Conservation (phyloP, 2,888 invertebrate species). For the Drosophila robusta region DNA sequence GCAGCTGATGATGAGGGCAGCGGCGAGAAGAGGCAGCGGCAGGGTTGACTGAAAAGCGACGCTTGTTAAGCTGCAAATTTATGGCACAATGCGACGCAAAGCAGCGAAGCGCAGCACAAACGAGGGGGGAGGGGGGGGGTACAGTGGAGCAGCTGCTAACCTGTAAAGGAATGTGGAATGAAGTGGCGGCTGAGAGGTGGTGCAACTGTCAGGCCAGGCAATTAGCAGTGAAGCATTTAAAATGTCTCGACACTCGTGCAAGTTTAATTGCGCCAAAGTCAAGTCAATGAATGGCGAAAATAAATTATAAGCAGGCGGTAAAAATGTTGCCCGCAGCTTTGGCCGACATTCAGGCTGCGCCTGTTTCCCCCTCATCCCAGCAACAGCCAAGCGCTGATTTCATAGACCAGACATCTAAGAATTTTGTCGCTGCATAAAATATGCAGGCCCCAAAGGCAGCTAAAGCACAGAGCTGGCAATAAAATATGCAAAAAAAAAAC, state of each 20-base stretch:
- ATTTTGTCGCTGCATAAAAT: constrained; percentile 58
- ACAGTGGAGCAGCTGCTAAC: constrained; percentile 24
- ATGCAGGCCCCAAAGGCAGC: constrained; percentile 59
- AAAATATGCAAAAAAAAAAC: constrained; percentile 37
- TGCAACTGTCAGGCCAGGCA: constrained; percentile 38
- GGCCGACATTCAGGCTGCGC: constrained; percentile 36
- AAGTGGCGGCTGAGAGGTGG: neutral
- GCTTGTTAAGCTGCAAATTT: constrained; percentile 65
- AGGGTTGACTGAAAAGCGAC: neutral
- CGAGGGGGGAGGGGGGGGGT: neutral
- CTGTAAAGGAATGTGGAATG: neutral
- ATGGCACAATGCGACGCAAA: constrained; percentile 46
- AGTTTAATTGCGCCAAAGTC: constrained; percentile 61
- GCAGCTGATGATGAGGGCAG: neutral
- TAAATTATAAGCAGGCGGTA: constrained; percentile 48
- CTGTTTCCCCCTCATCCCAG: neutral
- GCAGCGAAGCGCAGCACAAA: constrained; percentile 6
- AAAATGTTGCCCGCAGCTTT: constrained; percentile 28
- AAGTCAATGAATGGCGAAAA: constrained; percentile 61
- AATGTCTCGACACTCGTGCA: constrained; percentile 53
- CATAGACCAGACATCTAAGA: constrained; percentile 20
- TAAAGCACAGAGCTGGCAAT: constrained; percentile 40
- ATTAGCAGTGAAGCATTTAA: constrained; percentile 60
- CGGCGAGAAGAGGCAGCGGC: too few relatives aligned
- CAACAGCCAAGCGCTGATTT: neutral